Base-by-base conservation (phyloP, 2,797 vertebrate species). In the Schizothorax lantsangensis region DNA sequence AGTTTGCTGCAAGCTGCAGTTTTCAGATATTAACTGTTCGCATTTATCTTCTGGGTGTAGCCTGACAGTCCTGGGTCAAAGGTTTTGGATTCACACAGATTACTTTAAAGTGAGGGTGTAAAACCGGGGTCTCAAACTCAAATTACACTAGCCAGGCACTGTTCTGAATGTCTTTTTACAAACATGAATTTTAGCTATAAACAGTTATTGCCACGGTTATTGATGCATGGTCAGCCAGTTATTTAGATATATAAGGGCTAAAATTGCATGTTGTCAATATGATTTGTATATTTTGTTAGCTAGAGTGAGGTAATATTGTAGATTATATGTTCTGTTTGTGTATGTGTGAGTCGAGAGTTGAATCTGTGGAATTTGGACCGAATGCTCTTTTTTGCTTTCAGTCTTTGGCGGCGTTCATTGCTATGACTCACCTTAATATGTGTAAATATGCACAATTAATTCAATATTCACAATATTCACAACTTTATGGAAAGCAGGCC, bases 311-410 rank as follows among this genome's bases (percentile, higher is more conserved):
- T 83, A 62, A 45, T 62, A 59, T 6, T 66, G 62, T 40, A 30
- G 45, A 69, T 57, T 36, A 12, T 80, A 14, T 80, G 69, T 86
- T 86, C 57, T 84, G 30, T 88, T 77, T 78, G 69, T 86, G 71
- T 83, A 26, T 47, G n/a, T 73, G 45, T 36, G 54, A 45, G 84
- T 62, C n/a, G 38, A 30, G 33, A 19, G 11, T 38, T 49, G 84
- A 52, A 49, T 21, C 10, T 79, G 84, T 83, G 68, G 30, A 78
- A 62, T 59, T 83, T 73, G 82, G 40, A 79, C 83, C 10, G 19
- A 79, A 77, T 87, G 79, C 47, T 83, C 43, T 80, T 83, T 88
- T 81, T 89, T 74, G 71, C 43, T 80, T 89, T 86, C 21, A 14
- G 21, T 79, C 47, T 62, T 74, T 86, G 84, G 86, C 30, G 0